Percentiles rank a stretch among this genome's conserved stretches.
Evolutionary conservation across 2,888 invertebrate species (phyloP).

Genomic region (Panzeria rudis): DNA sequence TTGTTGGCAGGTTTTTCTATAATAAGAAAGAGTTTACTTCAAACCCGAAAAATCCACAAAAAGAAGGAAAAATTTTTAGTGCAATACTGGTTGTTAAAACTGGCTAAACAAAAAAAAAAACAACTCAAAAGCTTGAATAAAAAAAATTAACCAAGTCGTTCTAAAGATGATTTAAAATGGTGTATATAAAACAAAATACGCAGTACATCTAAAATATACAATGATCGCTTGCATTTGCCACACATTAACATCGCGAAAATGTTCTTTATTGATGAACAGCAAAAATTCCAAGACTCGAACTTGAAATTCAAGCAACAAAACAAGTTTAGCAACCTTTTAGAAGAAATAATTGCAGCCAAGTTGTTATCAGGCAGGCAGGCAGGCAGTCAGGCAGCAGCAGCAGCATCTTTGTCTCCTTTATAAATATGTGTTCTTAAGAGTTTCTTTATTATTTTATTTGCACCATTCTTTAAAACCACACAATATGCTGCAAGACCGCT

Average conservation of each 20-base stretch:
- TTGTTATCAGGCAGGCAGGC: constrained; percentile 43
- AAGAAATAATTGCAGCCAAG: constrained; percentile 54
- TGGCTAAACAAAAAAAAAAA: not conserved
- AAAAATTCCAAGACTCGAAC: constrained; percentile 66
- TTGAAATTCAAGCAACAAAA: constrained; percentile 63
- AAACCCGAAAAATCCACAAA: not conserved
- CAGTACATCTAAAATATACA: not conserved
- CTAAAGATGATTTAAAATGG: constrained; percentile 61
- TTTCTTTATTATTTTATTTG: no score
- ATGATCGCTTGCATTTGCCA: constrained; percentile 10
- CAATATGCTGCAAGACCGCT: constrained; percentile 31
- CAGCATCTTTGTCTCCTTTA: constrained; percentile 52
- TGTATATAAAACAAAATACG: constrained; percentile 7
- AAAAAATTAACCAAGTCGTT: constrained; percentile 12
- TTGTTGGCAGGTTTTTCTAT: not conserved
- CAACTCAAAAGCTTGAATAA: not conserved
- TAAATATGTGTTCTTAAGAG: not conserved
- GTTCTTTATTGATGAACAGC: constrained; percentile 48
- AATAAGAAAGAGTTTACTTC: no score
- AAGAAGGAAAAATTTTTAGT: constrained; percentile 32
- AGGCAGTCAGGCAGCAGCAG: constrained; percentile 30
- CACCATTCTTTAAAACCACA: constrained; percentile 43
- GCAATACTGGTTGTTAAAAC: not conserved
- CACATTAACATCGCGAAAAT: constrained; percentile 49
- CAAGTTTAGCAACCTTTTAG: constrained; percentile 61